Evolutionary conservation across 2,113 vertebrate genomes (phyloP), one percentile per base, ranked within the genome.

Genomic region (Psilopsiagon aurifrons): DNA sequence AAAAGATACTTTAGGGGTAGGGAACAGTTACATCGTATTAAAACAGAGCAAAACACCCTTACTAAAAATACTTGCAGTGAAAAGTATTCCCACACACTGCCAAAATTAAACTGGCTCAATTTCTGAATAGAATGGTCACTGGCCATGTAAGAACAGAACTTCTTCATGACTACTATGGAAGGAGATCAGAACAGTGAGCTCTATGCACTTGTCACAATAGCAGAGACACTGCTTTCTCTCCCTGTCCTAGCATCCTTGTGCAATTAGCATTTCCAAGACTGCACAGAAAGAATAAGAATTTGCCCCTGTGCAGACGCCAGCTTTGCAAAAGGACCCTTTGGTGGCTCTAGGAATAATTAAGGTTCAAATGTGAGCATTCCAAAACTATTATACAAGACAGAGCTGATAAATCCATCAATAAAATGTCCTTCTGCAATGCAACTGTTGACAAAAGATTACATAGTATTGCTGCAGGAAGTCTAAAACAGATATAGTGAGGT

Each of bases 241-340:
- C 4, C 25, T 41, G 4, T 19, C 13, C 31, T 41, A 74, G 74
- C 28, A 70, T 3, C 15, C 23, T 29, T 9, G 22, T 15, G 27
- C 60, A 60, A 4, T 0, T 35, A 15, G n/a, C 0, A 0, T 22
- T 31, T 6, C 41, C 11, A 20, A 83, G 46, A n/a, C 17, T 27
- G 17, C 11, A 79, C 9, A 31, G 13, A 43, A 78, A 67, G 29
- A 7, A 31, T n/a, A 55, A 47, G 13, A 85, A 41, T 3, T 3
- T 85, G 17, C 4, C 15, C 51, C 19, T 35, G 10, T 27, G 46
- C 7, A 66, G 59, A 70, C 84, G 4, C 23, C 28, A 70, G 25
- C 16, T 77, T 27, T 54, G 31, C 37, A 44, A 81, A 76, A 86
- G 22, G 6, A 3, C 7, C 7, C 9, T 35, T 55, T 23, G 27